phyloP scores from a whole-genome alignment of 2,888 invertebrate genomes.

The Xylocampa areola region DNA sequence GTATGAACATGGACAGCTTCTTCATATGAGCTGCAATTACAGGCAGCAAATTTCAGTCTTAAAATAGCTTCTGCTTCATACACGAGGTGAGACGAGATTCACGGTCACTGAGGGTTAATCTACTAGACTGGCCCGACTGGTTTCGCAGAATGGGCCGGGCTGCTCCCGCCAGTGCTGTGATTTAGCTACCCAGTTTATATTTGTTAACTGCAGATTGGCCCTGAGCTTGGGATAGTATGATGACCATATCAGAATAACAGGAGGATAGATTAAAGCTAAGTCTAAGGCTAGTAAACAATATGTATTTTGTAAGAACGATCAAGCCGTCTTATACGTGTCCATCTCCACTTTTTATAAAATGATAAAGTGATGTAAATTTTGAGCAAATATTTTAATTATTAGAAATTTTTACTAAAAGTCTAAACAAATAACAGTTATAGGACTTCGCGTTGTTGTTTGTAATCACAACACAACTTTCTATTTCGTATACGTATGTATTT shows the following conservation, averaged over 20 bases:
- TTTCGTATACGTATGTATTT: conserved; percentile 56
- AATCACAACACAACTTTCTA: conserved; percentile 55
- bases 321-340: too few species aligned
- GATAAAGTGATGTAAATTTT: too few species aligned
- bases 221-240: conserved; percentile 38
- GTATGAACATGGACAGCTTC: conserved; percentile 29
- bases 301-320: too few species aligned
- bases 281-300: too few species aligned
- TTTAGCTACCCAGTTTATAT: conserved; percentile 58
- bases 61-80: conserved; percentile 70
- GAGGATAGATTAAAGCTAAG: too few species aligned
- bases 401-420: too few species aligned
- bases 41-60: conserved; percentile 61
- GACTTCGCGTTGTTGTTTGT: conserved; percentile 10
- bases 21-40: conserved; percentile 61
- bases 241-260: too few species aligned
- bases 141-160: conserved; percentile 66
- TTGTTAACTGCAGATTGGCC: conserved; percentile 32
- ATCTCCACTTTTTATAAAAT: too few species aligned
- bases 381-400: too few species aligned
- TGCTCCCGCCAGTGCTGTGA: conserved; percentile 66
- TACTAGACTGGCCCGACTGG: conserved; percentile 73
- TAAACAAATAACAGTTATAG: background rate
- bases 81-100: conserved; percentile 57
- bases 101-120: conserved; percentile 66